phyloP scores from a whole-genome alignment of 2,888 invertebrate species.

The Heliothis peltigera region DNA sequence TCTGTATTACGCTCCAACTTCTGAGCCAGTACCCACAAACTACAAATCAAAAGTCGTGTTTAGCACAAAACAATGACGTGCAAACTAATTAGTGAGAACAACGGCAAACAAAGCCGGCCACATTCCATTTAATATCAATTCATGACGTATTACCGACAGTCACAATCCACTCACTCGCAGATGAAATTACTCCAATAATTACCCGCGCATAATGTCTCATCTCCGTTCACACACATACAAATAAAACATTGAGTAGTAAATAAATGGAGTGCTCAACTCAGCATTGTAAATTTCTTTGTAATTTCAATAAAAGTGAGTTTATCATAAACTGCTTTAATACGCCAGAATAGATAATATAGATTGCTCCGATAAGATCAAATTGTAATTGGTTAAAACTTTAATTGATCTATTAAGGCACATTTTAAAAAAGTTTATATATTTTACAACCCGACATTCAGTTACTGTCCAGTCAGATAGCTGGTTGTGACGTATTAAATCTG shows the following conservation, averaged over 20 bases:
- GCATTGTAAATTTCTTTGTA: no score
- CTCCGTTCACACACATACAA: slow-evolving; percentile 17
- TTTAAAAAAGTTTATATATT: no score
- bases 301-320: no score
- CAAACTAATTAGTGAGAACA: background rate
- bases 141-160: slow-evolving; percentile 31
- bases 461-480: background rate
- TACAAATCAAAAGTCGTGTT: background rate
- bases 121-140: slow-evolving; percentile 39
- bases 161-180: slow-evolving; percentile 27
- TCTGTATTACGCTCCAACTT: background rate
- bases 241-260: background rate
- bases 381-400: no score
- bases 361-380: no score
- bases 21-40: background rate
- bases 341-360: no score
- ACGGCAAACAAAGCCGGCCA: slow-evolving; percentile 7
- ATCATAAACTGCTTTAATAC: no score
- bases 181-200: slow-evolving; percentile 52
- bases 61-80: background rate
- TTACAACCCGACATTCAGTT: background rate
- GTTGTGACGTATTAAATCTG: background rate
- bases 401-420: no score
- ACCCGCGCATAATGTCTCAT: slow-evolving; percentile 41
- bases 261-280: background rate